Evolutionary conservation across 2,797 vertebrate species (phyloP).

Genomic region (Oryzias dopingdopingensis): DNA sequence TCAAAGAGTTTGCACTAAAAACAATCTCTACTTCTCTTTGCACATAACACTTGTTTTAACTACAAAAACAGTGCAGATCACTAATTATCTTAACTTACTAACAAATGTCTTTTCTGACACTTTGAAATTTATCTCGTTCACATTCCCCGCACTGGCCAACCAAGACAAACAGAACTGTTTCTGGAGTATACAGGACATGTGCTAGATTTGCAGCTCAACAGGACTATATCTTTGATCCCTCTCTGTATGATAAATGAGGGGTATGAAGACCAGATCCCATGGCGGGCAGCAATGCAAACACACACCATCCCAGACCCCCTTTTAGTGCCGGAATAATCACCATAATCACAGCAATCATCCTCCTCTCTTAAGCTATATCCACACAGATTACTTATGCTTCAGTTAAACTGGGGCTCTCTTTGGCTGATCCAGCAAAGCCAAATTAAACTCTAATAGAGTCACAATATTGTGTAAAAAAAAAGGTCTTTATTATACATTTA

Average conservation of each 20-base stretch:
- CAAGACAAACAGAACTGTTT: slow-evolving; percentile 47
- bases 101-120: slow-evolving; percentile 33
- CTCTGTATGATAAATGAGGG: slow-evolving; percentile 68
- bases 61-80: slow-evolving; percentile 29
- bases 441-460: slow-evolving; percentile 53
- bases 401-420: slow-evolving; percentile 49
- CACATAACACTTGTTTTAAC: slow-evolving; percentile 54
- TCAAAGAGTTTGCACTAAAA: slow-evolving; percentile 60
- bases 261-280: slow-evolving; percentile 69
- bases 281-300: slow-evolving; percentile 71
- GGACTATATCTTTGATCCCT: slow-evolving; percentile 60
- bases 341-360: slow-evolving; percentile 72
- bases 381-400: slow-evolving; percentile 66
- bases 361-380: slow-evolving; percentile 68
- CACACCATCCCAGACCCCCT: slow-evolving; percentile 55
- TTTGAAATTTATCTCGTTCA: slow-evolving; percentile 38
- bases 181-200: slow-evolving; percentile 53
- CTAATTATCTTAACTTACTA: slow-evolving; percentile 17
- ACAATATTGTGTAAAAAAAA: slow-evolving; percentile 23
- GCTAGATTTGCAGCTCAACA: slow-evolving; percentile 46
- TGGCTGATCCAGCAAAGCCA: slow-evolving; percentile 43
- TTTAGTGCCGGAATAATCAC: slow-evolving; percentile 64
- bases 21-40: slow-evolving; percentile 43
- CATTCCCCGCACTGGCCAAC: slow-evolving; percentile 22
- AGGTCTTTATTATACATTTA: slow-evolving; percentile 30